A percentile compares a stretch with the other conserved stretches of the same genome.
Evolutionary conservation across 2,113 vertebrate species (phyloP).

Genomic region (Toxotes chatareus): DNA sequence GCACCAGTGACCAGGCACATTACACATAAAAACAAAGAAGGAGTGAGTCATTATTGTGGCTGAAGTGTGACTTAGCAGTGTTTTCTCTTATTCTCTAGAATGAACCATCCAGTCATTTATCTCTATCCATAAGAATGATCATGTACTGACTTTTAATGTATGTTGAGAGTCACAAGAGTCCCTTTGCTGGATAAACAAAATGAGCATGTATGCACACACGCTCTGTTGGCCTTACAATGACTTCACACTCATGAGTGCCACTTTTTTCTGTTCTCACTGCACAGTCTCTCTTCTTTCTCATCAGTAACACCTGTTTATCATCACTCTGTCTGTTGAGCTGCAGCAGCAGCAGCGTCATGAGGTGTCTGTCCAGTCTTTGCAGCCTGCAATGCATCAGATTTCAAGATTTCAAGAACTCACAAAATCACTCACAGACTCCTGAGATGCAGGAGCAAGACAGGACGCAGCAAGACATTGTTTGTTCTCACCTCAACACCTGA

Average conservation of each 20-base stretch:
- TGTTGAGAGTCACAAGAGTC: background rate
- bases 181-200: background rate
- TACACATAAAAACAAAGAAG: background rate
- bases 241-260: background rate
- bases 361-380: slow-evolving; percentile 14
- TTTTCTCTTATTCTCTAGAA: background rate
- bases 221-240: slow-evolving; percentile 3
- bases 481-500: background rate
- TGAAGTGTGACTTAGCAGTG: slow-evolving; percentile 13
- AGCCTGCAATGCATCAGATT: slow-evolving; percentile 12
- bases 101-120: background rate
- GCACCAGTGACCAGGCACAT: background rate
- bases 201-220: background rate
- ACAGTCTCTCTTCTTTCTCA: slow-evolving; percentile 4
- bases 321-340: background rate
- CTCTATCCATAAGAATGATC: background rate
- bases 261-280: background rate
- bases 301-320: background rate
- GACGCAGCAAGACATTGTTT: background rate
- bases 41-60: slow-evolving; percentile 6
- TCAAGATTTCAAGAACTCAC: background rate
- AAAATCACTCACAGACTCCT: background rate
- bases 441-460: background rate
- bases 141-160: background rate
- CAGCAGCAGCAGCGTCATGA: background rate